phyloP scores from a whole-genome alignment of 2,113 vertebrate species.

The Dinomys branickii region DNA sequence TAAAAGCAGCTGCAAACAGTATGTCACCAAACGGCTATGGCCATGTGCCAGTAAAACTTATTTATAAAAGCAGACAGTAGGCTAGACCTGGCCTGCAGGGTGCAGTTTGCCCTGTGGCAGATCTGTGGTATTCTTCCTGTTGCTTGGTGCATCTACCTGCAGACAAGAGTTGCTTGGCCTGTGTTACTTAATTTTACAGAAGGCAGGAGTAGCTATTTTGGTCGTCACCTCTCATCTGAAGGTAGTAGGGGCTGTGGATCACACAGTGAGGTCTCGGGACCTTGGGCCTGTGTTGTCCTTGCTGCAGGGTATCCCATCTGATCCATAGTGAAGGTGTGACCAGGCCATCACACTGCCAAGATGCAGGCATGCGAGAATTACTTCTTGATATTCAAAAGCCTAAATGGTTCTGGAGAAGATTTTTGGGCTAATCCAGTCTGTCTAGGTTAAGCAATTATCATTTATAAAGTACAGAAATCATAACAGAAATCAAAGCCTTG shows the following conservation, averaged over 20 bases:
- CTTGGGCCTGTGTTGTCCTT: not conserved
- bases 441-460: not conserved
- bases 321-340: too few relatives aligned
- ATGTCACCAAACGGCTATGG: not conserved
- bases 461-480: not conserved
- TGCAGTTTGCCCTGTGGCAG: not conserved
- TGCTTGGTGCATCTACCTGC: fast-evolving
- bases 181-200: fast-evolving
- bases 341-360: not conserved
- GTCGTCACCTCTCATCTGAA: not conserved
- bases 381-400: not conserved
- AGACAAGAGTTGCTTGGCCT: not conserved
- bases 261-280: fast-evolving
- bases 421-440: not conserved
- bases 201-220: not conserved
- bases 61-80: not conserved
- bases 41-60: not conserved
- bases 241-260: not conserved
- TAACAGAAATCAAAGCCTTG: not conserved
- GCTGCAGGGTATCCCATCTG: fast-evolving
- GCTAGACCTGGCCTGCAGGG: not conserved
- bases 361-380: not conserved
- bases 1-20: not conserved
- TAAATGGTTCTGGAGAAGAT: not conserved
- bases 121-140: fast-evolving